phyloP scores from a whole-genome alignment of 1,140 invertebrate genomes.

The Gonatopus flavifemur region DNA sequence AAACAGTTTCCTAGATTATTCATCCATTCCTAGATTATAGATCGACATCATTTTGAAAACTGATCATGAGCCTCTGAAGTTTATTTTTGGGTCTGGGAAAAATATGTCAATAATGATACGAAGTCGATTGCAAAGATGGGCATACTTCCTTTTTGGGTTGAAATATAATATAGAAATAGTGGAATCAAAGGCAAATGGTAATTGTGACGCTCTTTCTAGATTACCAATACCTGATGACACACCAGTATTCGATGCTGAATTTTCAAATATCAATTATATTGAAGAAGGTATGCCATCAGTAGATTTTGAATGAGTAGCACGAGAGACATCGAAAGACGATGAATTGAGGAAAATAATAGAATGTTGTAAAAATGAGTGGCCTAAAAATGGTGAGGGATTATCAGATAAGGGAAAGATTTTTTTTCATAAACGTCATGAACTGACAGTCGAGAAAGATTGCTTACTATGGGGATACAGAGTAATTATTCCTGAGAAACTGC shows the following conservation, averaged over 20 bases:
- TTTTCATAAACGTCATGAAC: not conserved
- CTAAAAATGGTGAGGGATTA: not conserved
- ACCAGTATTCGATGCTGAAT: not conserved
- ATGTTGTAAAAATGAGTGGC: slow-evolving; percentile 1
- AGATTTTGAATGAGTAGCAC: not conserved
- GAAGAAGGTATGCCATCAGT: not conserved
- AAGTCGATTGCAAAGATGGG: slow-evolving; percentile 6
- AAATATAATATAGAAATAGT: slow-evolving; percentile 5
- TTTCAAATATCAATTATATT: not conserved
- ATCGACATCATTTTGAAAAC: slow-evolving; percentile 44
- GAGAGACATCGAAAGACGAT: not conserved
- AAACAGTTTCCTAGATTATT: no score
- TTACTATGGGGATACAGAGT: no score
- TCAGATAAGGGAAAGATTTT: not conserved
- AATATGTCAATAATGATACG: slow-evolving; percentile 11
- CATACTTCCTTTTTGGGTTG: slow-evolving; percentile 17
- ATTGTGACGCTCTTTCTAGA: no score
- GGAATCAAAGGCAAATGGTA: not conserved
- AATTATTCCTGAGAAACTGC: not conserved
- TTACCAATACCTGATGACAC: no score
- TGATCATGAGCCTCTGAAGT: slow-evolving; percentile 45
- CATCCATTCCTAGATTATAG: no score
- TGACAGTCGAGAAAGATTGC: slow-evolving; percentile 1
- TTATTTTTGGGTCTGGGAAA: slow-evolving; percentile 40
- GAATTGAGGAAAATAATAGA: not conserved